Base-by-base conservation (phyloP, 2,797 vertebrate genomes). In the Epinephelus awoara region DNA sequence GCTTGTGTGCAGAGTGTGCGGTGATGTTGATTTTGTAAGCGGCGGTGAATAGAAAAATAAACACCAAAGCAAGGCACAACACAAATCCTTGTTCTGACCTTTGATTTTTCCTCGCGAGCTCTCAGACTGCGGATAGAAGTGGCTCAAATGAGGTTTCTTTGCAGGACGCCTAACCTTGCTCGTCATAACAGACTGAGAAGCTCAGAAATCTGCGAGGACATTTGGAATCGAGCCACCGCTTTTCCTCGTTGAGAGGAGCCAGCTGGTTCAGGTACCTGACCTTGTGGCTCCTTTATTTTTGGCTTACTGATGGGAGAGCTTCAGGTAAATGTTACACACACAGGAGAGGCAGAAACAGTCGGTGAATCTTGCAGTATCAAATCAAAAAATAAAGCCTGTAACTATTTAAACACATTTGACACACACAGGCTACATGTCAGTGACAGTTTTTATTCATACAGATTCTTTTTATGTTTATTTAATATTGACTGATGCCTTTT, bases 41-140 rank as follows among this genome's bases (percentile, higher is more conserved):
- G 57, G 18, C 19, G 25, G 15, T 63, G 25, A 73, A 72, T 10
- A 19, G 47, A 68, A 72, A 66, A 50, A 44, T 18, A 47, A 76
- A 72, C 44, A 73, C 21, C 15, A 34, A 76, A 74, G 50, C 40
- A 40, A 68, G 38, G 38, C 25, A 73, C 18, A 2, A 6, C 38
- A 34, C 42, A 70, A 74, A 65, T 25, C 56, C 18, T 59, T 61
- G 15, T 59, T 55, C 59, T 74, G 75, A 82, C 82, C 75, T 87
- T 84, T 5, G 44, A 23, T 72, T 67, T 64, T 52, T 27, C 15
- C 58, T 57, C 18, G 23, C 21, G 47, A 25, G 51, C 73, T 59
- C 58, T 55, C 42, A 52, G 55, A 52, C 19, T 42, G 67, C 10
- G 56, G 70, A 70, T 71, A 21, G 51, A 61, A 77, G 54, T 47